phyloP scores from a whole-genome alignment of 2,888 invertebrate genomes.

The Trichogramma evanescens region DNA sequence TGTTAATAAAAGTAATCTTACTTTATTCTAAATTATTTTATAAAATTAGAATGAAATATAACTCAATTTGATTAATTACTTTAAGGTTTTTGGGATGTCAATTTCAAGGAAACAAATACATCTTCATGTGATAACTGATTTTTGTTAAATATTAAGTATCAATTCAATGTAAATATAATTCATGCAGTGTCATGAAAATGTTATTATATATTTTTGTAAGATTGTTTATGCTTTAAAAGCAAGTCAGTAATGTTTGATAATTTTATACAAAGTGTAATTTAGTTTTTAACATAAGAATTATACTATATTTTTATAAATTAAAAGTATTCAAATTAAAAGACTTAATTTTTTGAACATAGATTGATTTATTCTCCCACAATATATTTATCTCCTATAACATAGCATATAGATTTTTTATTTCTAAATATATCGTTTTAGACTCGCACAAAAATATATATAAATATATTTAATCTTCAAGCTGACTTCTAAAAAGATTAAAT shows the following conservation, averaged over 20 bases:
- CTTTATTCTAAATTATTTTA: neutral
- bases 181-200: neutral
- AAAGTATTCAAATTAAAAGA: constrained; percentile 13
- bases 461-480: constrained; percentile 36
- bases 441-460: constrained; percentile 45
- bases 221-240: neutral
- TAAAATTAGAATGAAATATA: neutral
- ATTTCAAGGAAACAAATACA: constrained; percentile 34
- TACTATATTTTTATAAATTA: neutral
- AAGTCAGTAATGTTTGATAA: no score
- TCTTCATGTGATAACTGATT: constrained; percentile 11
- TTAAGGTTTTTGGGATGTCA: constrained; percentile 45
- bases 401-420: constrained; percentile 42
- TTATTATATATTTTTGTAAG: constrained; percentile 7
- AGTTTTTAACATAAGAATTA: constrained; percentile 1
- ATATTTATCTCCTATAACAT: constrained; percentile 44
- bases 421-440: constrained; percentile 38
- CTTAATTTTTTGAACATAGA: constrained; percentile 39
- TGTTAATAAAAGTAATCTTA: constrained; percentile 1
- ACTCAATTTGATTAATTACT: constrained; percentile 3
- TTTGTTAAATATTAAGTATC: constrained; percentile 3
- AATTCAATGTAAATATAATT: neutral
- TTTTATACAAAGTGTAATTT: no score
- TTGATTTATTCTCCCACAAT: constrained; percentile 46
- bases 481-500: constrained; percentile 32